Evolutionary conservation across 2,113 vertebrate species (phyloP).

Genomic region (Vulpes vulpes): DNA sequence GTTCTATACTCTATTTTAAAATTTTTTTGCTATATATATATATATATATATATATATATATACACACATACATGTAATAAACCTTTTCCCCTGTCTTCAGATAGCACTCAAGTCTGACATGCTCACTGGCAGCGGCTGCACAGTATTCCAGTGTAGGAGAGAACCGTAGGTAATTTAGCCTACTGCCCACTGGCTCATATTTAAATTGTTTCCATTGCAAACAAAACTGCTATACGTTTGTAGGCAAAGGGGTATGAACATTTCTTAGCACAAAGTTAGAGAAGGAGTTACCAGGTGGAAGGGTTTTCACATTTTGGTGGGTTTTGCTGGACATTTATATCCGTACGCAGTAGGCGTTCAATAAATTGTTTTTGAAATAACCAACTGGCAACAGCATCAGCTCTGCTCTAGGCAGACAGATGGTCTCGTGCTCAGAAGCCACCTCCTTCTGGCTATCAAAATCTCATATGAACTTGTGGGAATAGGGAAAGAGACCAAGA

Average conservation of each 20-base stretch:
- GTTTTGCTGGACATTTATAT: neutral
- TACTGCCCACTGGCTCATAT: neutral
- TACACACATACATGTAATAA: no score
- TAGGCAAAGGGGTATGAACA: fast-evolving
- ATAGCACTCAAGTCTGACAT: fast-evolving
- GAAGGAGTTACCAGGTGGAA: neutral
- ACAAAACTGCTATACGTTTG: neutral
- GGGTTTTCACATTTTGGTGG: neutral
- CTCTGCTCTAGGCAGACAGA: neutral
- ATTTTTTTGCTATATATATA: no score
- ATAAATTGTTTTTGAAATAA: neutral
- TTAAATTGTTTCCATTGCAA: neutral
- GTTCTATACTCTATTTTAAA: neutral
- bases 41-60: no score
- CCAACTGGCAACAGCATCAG: fast-evolving
- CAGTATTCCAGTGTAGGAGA: neutral
- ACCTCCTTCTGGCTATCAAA: neutral
- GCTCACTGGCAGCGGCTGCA: fast-evolving
- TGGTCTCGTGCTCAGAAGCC: fast-evolving
- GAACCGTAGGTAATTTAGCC: neutral
- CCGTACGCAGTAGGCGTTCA: neutral
- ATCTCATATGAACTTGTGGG: neutral
- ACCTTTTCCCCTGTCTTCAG: neutral
- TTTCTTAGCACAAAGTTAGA: neutral
- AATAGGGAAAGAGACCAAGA: neutral